These are phyloP conservation scores for Gasterosteus nipponicus DNA, from an alignment of 2,113 vertebrate genomes.

Conservation along the genomic window DNA sequence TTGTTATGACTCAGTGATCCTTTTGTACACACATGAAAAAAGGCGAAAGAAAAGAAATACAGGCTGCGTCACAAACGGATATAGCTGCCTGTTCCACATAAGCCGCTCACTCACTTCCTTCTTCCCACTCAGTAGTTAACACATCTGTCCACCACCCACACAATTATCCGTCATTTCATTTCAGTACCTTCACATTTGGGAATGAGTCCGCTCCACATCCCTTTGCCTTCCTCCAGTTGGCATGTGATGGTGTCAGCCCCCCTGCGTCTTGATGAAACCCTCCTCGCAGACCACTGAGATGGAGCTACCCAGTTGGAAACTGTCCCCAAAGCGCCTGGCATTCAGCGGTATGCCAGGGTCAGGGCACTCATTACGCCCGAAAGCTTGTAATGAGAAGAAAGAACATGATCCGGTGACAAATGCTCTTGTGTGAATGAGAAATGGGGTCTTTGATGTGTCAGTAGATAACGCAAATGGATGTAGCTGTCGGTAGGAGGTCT, in stretches of 20 bases:
- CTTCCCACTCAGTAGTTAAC: slow-evolving; percentile 6
- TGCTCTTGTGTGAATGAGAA: slow-evolving; percentile 51
- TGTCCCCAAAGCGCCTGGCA: slow-evolving; percentile 93
- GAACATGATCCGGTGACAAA: slow-evolving; percentile 58
- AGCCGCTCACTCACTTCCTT: slow-evolving; percentile 29
- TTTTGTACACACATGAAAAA: slow-evolving; percentile 39
- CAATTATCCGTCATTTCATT: slow-evolving; percentile 18
- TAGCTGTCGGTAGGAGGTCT: slow-evolving; percentile 28
- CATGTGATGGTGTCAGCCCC: slow-evolving; percentile 97
- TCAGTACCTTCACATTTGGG: slow-evolving; percentile 94
- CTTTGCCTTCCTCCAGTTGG: slow-evolving; percentile 90
- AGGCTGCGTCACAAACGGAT: neutral
- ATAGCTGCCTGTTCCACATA: slow-evolving; percentile 14
- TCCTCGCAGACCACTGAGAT: slow-evolving; percentile 98
- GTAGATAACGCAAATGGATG: slow-evolving; percentile 64
- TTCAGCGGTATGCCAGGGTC: slow-evolving; percentile 96
- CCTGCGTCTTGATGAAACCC: slow-evolving; percentile 98
- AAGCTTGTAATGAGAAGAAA: slow-evolving; percentile 82
- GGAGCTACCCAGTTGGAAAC: slow-evolving; percentile 94
- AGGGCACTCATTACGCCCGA: slow-evolving; percentile 97
- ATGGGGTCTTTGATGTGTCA: slow-evolving; percentile 40
- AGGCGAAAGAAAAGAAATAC: slow-evolving; percentile 13
- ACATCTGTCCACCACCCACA: slow-evolving; percentile 13
- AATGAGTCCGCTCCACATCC: slow-evolving; percentile 97
- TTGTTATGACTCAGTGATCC: slow-evolving; percentile 2